Conservation (phyloP, 2,113 vertebrate genomes). For the Chloropsis hardwickii region DNA sequence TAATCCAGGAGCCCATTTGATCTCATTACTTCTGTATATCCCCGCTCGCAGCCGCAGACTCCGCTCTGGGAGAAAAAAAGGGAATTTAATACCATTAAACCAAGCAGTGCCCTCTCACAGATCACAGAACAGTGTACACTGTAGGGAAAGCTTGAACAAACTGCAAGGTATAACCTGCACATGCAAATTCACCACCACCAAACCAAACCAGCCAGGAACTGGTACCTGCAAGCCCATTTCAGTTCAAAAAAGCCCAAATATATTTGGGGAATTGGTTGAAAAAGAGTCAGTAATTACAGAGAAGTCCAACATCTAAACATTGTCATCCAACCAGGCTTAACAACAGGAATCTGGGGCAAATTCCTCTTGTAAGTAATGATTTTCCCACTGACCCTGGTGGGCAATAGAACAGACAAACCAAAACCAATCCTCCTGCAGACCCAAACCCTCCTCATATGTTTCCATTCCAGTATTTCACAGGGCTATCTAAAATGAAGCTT, state of each 20-base stretch:
- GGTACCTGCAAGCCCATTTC: background rate
- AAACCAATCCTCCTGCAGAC: background rate
- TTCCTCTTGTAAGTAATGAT: background rate
- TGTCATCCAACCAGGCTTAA: background rate
- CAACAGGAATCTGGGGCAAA: background rate
- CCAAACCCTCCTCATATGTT: background rate
- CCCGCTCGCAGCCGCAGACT: conserved; percentile 92
- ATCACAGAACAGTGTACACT: background rate
- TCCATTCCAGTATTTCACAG: background rate
- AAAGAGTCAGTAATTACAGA: background rate
- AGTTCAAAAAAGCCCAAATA: background rate
- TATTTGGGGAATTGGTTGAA: background rate
- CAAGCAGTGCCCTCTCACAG: background rate
- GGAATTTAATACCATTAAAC: conserved; percentile 1
- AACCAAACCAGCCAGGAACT: background rate
- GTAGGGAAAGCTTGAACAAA: background rate
- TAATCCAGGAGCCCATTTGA: conserved; percentile 95
- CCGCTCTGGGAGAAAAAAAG: conserved; percentile 79
- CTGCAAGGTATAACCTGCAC: background rate
- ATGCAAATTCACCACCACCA: background rate
- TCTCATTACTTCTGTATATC: conserved; percentile 95
- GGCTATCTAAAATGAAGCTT: background rate
- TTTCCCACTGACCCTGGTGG: background rate
- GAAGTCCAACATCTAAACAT: background rate
- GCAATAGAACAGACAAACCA: background rate